Evolutionary conservation across 2,113 vertebrate genomes (phyloP).

Genomic region (Lycaon pictus): DNA sequence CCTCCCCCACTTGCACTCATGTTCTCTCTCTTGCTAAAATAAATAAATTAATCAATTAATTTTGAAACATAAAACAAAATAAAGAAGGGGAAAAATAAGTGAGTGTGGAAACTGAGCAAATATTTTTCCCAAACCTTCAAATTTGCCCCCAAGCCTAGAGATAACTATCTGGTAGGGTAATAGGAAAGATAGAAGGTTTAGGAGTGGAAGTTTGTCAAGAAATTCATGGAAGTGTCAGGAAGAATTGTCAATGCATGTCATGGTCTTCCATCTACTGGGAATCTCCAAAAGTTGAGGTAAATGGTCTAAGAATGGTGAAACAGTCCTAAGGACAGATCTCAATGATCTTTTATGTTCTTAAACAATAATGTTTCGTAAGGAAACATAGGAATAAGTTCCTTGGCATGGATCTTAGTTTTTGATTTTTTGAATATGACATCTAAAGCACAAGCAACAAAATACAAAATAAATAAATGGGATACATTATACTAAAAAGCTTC

Average conservation of each 20-base stretch:
- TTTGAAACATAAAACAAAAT: slow-evolving; percentile 31
- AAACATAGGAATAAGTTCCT: neutral
- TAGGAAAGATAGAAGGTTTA: neutral
- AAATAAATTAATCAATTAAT: no score
- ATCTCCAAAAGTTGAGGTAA: neutral
- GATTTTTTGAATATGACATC: neutral
- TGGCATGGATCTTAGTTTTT: neutral
- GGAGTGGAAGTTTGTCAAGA: neutral
- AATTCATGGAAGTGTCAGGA: neutral
- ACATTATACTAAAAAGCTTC: neutral
- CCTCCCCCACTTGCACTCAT: neutral
- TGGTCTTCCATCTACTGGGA: neutral
- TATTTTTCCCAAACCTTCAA: neutral
- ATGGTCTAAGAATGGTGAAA: neutral
- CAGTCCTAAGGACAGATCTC: neutral
- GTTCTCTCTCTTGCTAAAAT: neutral
- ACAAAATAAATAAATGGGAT: neutral
- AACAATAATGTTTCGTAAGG: neutral
- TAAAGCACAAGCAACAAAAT: neutral
- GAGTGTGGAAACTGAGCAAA: neutral
- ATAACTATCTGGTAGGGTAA: neutral
- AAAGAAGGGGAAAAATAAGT: neutral
- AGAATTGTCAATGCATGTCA: neutral
- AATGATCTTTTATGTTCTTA: neutral
- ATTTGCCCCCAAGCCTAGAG: neutral